These are phyloP conservation scores for Hetaerina titia DNA, from an alignment of 2,888 invertebrate species.

Conservation along the genomic window DNA sequence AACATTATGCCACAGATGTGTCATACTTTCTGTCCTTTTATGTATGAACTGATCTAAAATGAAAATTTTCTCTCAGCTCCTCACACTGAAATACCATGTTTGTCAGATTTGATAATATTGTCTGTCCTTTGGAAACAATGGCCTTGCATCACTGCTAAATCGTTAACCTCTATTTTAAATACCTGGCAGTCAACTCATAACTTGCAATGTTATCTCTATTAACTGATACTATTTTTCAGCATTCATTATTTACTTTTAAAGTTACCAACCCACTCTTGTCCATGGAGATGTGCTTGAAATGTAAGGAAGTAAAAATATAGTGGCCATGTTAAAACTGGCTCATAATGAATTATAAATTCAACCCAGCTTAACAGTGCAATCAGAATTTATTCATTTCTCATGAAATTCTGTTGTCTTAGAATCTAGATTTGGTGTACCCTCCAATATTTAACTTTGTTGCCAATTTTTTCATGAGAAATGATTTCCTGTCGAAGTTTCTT, in stretches of 20 bases:
- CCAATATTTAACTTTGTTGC: not conserved
- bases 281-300: not conserved
- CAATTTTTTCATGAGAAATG: not conserved
- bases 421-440: not conserved
- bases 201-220: too few species aligned
- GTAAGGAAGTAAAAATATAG: not conserved
- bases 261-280: not conserved
- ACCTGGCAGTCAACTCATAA: too few species aligned
- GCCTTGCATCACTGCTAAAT: too few species aligned
- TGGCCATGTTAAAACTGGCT: not conserved
- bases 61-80: not conserved
- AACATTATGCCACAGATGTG: not conserved
- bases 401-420: not conserved
- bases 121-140: too few species aligned
- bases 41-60: not conserved
- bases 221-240: too few species aligned
- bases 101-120: too few species aligned
- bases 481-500: not conserved
- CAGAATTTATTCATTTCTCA: not conserved
- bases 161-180: too few species aligned
- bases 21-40: not conserved
- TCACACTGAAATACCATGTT: too few species aligned
- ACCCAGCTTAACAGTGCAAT: not conserved
- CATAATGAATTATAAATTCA: not conserved
- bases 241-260: not conserved